phyloP scores from a whole-genome alignment of 2,888 invertebrate genomes.

The Caradrina clavipalpis region DNA sequence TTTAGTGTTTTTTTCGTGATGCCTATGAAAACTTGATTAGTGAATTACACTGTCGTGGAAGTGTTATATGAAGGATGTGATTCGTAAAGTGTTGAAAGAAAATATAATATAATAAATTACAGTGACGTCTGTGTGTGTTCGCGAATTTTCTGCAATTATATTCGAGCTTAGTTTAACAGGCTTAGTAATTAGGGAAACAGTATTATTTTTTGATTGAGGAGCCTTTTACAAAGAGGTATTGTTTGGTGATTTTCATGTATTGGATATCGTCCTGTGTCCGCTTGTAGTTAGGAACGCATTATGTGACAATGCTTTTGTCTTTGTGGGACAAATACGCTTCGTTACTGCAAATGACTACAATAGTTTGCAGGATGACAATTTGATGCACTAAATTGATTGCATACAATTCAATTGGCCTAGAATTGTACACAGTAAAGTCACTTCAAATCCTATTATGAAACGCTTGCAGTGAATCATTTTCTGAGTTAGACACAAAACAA shows the following conservation, averaged over 20 bases:
- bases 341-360: slow-evolving; percentile 65
- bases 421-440: slow-evolving; percentile 51
- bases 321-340: slow-evolving; percentile 79
- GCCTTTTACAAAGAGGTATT: slow-evolving; percentile 82
- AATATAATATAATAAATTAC: slow-evolving; percentile 42
- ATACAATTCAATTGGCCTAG: slow-evolving; percentile 51
- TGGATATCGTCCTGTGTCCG: slow-evolving; percentile 87
- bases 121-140: slow-evolving; percentile 64
- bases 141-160: slow-evolving; percentile 75
- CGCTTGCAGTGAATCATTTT: slow-evolving; percentile 49
- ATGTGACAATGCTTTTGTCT: slow-evolving; percentile 84
- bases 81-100: slow-evolving; percentile 61
- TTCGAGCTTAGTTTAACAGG: slow-evolving; percentile 75
- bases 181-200: slow-evolving; percentile 80
- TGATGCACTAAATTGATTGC: slow-evolving; percentile 66
- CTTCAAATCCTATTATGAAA: slow-evolving; percentile 56
- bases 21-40: slow-evolving; percentile 63
- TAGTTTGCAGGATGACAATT: slow-evolving; percentile 64
- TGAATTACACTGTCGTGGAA: slow-evolving; percentile 63
- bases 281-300: slow-evolving; percentile 85
- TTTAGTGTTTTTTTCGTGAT: slow-evolving; percentile 65
- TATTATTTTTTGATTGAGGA: slow-evolving; percentile 74
- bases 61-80: slow-evolving; percentile 66
- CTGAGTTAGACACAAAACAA: slow-evolving; percentile 38
- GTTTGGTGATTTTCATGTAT: slow-evolving; percentile 84